Base-by-base conservation (phyloP, 2,797 vertebrate genomes). In the Nannoperca australis region DNA sequence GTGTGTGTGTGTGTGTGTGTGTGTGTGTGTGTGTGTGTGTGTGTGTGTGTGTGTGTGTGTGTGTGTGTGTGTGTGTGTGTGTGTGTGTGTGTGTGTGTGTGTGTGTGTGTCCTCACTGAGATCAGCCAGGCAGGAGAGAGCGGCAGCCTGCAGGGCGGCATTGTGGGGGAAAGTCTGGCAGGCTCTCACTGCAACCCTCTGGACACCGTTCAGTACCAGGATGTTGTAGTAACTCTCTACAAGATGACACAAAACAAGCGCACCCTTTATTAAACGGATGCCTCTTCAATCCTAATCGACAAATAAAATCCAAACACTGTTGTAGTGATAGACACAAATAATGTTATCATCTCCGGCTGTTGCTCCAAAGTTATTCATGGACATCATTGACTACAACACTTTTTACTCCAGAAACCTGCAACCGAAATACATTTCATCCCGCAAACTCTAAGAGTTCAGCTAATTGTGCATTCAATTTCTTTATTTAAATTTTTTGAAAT, bases 171-270 rank as follows among this genome's bases (percentile, higher is more conserved):
- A 98, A 0, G 49, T 88, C 73, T 79, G 87, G 79, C 97, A 95
- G 22, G 97, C 97, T 78, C 94, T 96, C 45, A 97, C 91, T 27
- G 96, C 88, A 1, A 95, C 96, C 79, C 95, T 94, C 58, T 97
- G 97, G 3, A 97, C 96, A 10, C 97, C 97, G n/a, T 99, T 96
- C 76, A 96, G 88, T 1, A 98, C 97, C 89, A 99, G 94, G 90
- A 99, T 99, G 90, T 95, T 96, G 90, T 96, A 97, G 95, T 97
- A 99, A 61, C 96, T 98, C 91, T 97, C 98, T 99, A 42, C 3
- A 55, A 58, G 20, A 66, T 3, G 15, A 74, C 7, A 70, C 13
- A 51, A 30, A 64, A 49, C 54, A 44, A 49, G 13, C n/a, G 11
- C 47, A 56, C 24, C 24, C 27, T 14, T 18, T 8, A 38, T 77